Evolutionary conservation across 2,113 vertebrate species (phyloP), one percentile per base, ranked within the genome.

Genomic region (Pygoscelis antarcticus): DNA sequence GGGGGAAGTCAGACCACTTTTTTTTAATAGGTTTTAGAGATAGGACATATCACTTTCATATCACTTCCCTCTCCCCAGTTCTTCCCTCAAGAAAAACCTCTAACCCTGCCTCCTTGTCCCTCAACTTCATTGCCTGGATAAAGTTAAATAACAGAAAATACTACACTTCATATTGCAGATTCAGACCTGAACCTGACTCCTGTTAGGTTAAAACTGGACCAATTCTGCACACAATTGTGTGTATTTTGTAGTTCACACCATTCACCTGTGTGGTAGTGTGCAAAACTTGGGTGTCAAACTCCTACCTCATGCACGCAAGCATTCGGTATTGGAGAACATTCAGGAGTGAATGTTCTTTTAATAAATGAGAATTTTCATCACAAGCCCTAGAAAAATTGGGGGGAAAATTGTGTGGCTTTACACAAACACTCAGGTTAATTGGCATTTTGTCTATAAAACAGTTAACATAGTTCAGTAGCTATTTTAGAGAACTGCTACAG

Each of bases 1-100:
- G 10, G 13, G 6, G 15, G 7, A n/a, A 74, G 32, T 70, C 14
- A 54, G 81, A 26, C 4, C 0, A 11, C 1, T 2, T 20, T 21
- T 81, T 22, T 2, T 25, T 76, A 58, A 40, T 5, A 10, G 2
- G 2, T 58, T 58, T 74, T 44, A 58, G 36, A 52, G 29, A 14
- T 6, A 71, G 15, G 19, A 72, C 20, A 51, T n/a, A n/a, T n/a
- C n/a, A n/a, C n/a, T 81, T 7, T 6, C 8, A 1, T 16, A 25
- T 40, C n/a, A 20, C 5, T 81, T 75, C 13, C 26, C 13, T 68
- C 51, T 78, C 15, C 11, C 25, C 0, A 26, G 6, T 70, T 8
- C 44, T 58, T 71, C 7, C 19, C 17, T 5, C 17, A 42, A 25
- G n/a, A 66, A 78, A 75, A 89, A 9, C 12, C 17, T 70, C 42